Conservation (phyloP, 92 coral and sea anemone species). For the Hydrozoanthus gracilis region DNA sequence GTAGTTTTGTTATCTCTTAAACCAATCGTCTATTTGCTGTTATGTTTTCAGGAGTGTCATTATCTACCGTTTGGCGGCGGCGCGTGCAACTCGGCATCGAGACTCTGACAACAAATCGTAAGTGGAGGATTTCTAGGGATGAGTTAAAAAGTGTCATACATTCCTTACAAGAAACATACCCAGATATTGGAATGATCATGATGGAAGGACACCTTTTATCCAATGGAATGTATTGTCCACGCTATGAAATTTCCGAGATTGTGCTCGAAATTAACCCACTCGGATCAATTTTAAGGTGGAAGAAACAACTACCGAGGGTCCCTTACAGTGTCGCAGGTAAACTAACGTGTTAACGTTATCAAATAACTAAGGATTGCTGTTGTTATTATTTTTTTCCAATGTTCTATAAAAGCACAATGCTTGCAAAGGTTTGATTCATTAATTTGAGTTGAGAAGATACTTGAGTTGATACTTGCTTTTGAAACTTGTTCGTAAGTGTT, state of each 20-base stretch:
- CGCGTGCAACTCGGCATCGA: not conserved
- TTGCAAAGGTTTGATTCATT: too few species aligned
- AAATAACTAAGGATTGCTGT: too few species aligned
- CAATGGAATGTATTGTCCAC: not conserved
- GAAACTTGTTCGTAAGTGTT: too few species aligned
- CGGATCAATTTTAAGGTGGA: constrained; percentile 19
- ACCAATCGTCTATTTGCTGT: not conserved
- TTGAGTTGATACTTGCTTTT: too few species aligned
- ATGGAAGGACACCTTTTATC: constrained; percentile 8
- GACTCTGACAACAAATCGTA: not conserved
- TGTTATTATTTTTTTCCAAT: too few species aligned
- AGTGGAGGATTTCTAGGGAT: not conserved
- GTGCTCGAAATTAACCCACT: constrained; percentile 14
- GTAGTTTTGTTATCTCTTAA: not conserved
- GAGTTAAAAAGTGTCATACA: not conserved
- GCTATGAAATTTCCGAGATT: constrained; percentile 7
- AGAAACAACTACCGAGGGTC: constrained; percentile 19
- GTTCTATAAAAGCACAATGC: too few species aligned
- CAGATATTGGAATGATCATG: constrained; percentile 22
- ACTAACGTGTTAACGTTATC: not conserved
- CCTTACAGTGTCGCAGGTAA: constrained; percentile 28
- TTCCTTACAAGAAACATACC: not conserved
- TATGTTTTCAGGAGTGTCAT: not conserved
- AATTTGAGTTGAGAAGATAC: too few species aligned
- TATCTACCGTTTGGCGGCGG: not conserved